phyloP scores from a whole-genome alignment of 2,797 vertebrate genomes.

The Anomalospiza imberbis region DNA sequence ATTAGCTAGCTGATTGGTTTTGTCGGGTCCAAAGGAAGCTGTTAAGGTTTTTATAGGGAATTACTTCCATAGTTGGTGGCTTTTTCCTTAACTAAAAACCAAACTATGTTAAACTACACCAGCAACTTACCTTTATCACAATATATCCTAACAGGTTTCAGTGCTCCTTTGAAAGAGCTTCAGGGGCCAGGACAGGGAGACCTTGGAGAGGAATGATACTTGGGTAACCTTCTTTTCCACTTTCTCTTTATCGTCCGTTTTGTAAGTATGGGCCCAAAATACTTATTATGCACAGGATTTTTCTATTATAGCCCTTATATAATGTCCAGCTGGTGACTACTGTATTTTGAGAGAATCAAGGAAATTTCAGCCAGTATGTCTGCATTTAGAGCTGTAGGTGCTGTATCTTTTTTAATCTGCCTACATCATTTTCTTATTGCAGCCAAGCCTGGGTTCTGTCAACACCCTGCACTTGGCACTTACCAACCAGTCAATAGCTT shows the following conservation, averaged over 20 bases:
- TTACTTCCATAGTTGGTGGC: background rate
- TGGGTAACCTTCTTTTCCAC: background rate
- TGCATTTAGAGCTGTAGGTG: background rate
- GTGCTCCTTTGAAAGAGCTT: slow-evolving; percentile 64
- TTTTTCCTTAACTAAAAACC: background rate
- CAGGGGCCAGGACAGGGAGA: slow-evolving; percentile 57
- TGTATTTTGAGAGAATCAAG: slow-evolving; percentile 60
- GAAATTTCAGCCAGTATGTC: slow-evolving; percentile 54
- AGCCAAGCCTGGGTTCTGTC: background rate
- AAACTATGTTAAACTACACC: background rate
- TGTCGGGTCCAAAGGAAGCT: background rate
- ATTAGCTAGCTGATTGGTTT: background rate
- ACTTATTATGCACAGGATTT: background rate
- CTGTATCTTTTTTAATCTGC: background rate
- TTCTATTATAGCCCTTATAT: background rate
- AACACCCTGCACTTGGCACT: background rate
- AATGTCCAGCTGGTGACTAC: background rate
- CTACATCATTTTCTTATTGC: background rate
- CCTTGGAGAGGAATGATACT: slow-evolving; percentile 68
- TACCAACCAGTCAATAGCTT: background rate
- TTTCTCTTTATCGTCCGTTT: background rate
- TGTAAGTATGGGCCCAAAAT: background rate
- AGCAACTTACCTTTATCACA: slow-evolving; percentile 68
- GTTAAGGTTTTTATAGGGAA: background rate
- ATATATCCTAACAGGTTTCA: slow-evolving; percentile 67